Percentiles rank a stretch among this genome's conserved stretches.
These are phyloP conservation scores for Philereme vetulata DNA, from an alignment of 2,888 invertebrate genomes.

Conservation along the genomic window DNA sequence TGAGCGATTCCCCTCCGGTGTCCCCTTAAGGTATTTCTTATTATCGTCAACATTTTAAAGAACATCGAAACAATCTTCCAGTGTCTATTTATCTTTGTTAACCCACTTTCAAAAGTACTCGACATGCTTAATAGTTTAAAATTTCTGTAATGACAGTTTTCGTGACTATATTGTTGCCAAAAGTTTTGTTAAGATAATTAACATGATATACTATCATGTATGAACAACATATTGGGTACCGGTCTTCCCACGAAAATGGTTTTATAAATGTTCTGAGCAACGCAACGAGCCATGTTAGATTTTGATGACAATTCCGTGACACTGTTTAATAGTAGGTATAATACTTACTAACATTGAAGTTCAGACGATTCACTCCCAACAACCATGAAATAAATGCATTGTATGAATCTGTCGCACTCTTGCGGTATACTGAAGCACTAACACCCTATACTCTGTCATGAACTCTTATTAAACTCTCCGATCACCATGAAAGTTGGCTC, in stretches of 20 bases:
- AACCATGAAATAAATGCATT: background rate
- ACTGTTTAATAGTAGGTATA: slow-evolving; percentile 24
- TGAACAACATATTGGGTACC: slow-evolving; percentile 9
- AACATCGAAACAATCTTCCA: slow-evolving; percentile 47
- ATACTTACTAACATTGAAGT: background rate
- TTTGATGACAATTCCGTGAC: slow-evolving; percentile 42
- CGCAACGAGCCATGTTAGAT: slow-evolving; percentile 30
- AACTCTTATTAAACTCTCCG: too few relatives aligned
- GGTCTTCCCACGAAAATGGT: slow-evolving; percentile 42
- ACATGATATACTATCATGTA: slow-evolving; percentile 25
- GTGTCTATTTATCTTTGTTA: slow-evolving; percentile 63
- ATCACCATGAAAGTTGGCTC: too few relatives aligned
- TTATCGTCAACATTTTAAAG: slow-evolving; percentile 37
- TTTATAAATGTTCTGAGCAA: slow-evolving; percentile 36
- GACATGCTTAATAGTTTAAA: slow-evolving; percentile 59
- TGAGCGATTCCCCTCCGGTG: too few relatives aligned
- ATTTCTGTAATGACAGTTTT: slow-evolving; percentile 52
- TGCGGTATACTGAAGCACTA: background rate
- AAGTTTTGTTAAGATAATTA: slow-evolving; percentile 55
- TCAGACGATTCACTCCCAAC: slow-evolving; percentile 10
- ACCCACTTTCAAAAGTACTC: slow-evolving; percentile 56
- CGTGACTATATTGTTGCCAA: slow-evolving; percentile 57
- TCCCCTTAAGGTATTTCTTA: slow-evolving; percentile 6
- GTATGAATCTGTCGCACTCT: background rate
- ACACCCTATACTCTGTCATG: too few relatives aligned